Conservation (phyloP, 64 coral and sea anemone species). For the Actinia tenebrosa region DNA sequence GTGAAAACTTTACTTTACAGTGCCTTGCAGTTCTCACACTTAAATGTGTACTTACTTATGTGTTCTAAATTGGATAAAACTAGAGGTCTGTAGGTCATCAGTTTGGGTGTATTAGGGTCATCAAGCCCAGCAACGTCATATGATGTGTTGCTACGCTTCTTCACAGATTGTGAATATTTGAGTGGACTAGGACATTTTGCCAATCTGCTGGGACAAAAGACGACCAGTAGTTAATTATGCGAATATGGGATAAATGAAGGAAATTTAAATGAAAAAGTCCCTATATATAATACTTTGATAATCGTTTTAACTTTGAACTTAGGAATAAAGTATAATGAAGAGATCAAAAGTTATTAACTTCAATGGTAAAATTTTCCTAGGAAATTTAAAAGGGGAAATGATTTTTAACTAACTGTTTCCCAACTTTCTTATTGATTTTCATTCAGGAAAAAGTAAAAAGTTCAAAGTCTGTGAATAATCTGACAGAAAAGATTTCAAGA, state of each 20-base stretch:
- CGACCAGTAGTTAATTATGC: background rate
- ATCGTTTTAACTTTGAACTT: no score
- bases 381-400: no score
- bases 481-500: no score
- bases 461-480: no score
- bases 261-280: background rate
- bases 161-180: conserved; percentile 49
- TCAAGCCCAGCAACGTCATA: conserved; percentile 10
- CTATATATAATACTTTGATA: no score
- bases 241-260: background rate
- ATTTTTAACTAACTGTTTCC: no score
- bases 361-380: no score
- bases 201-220: background rate
- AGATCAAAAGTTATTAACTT: no score
- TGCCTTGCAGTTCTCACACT: background rate
- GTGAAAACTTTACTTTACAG: background rate
- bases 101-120: conserved; percentile 16
- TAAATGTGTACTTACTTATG: conserved; percentile 20
- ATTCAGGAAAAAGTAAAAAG: no score
- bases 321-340: no score
- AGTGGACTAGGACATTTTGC: background rate
- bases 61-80: conserved; percentile 45
- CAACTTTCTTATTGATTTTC: no score
- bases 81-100: conserved; percentile 38
- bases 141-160: background rate